Evolutionary conservation across 2,113 vertebrate genomes (phyloP).

Genomic region (Serilophus lunatus): DNA sequence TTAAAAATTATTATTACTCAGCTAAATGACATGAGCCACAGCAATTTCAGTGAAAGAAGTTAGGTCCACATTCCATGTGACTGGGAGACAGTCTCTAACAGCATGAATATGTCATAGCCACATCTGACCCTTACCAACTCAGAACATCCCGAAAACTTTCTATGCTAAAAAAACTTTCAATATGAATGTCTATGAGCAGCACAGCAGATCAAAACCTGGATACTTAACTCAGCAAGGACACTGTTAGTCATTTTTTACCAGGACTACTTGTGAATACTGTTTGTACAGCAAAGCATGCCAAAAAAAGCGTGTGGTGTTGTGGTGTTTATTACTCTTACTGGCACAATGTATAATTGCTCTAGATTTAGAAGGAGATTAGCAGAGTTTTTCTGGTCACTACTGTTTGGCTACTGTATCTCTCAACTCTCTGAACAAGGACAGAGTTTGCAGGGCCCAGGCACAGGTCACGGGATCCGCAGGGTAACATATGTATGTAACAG

Average conservation of each 20-base stretch:
- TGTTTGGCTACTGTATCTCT: neutral
- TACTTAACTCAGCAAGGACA: neutral
- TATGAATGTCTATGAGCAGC: neutral
- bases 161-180: neutral
- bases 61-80: neutral
- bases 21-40: neutral
- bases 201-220: neutral
- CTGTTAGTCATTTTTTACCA: neutral
- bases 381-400: neutral
- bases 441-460: neutral
- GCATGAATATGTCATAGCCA: neutral
- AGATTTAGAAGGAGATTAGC: neutral
- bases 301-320: neutral
- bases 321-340: neutral
- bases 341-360: neutral
- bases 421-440: neutral
- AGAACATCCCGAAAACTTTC: neutral
- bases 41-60: neutral
- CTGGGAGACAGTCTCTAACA: neutral
- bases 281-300: no score
- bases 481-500: accelerated
- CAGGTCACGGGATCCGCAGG: neutral
- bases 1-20: no score
- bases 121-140: neutral
- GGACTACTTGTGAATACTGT: neutral